Evolutionary conservation across 1,140 invertebrate species (phyloP), one percentile per base, ranked within the genome.

Genomic region (Saccostrea cuccullata): DNA sequence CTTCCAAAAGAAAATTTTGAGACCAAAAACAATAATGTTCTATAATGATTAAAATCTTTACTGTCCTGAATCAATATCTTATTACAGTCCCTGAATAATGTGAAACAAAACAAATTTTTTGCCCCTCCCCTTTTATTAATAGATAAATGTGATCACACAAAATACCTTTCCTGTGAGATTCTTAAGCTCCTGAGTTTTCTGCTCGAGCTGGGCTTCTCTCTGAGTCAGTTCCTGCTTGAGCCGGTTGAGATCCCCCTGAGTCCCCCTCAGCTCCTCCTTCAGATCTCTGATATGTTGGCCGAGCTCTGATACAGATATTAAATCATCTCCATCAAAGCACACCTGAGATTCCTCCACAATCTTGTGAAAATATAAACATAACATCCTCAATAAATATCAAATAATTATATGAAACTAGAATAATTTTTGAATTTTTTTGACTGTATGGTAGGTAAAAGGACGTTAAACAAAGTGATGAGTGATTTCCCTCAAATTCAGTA

Each of bases 151-250:
- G 47, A 47, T 47, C 5, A 47, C 9, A 36, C 5, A 13, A 77
- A 77, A 84, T 82, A 87, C 67, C 96, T 98, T 98, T 93, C 97
- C 97, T 87, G 97, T 97, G 58, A 98, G 95, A 86, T 98, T 97
- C 90, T 97, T 96, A 47, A 98, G 96, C 30, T 97, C 96, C 87
- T 98, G 97, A 82, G 97, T 96, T 89, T 97, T 97, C 91, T 97
- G 96, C 91, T 97, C 97, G 13, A 98, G 96, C 94, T 98, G 97
- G 0, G 97, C 96, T 91, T 97, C 97, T 87, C 97, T 96, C 90
- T 97, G 97, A 70, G 97, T 95, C 0, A 97, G 96, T 77, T 97
- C 96, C 26, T 94, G 93, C 60, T 93, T 92, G 17, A 93, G 85
- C 82, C 89, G 86, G 47, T 93, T 91, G 17, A 93, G 91, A 56